Base-by-base conservation (phyloP, 2,797 vertebrate genomes). In the Hydrocynus forskahlii region DNA sequence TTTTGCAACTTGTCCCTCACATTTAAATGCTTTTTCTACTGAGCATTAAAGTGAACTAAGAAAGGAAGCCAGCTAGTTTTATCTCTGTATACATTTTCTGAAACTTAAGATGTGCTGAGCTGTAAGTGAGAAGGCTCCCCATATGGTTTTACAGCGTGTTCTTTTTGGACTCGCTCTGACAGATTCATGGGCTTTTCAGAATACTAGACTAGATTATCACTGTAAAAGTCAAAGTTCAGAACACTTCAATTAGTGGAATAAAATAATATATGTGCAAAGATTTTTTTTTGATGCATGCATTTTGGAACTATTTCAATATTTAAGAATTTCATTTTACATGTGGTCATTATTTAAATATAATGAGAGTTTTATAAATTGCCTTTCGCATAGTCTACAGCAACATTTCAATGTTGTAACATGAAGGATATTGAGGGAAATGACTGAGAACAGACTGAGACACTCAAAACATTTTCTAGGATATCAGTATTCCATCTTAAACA, bases 401-500 rank as follows among this genome's bases (percentile, higher is more conserved):
- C 60, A 43, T 17, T 21, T 19, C 14, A 54, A 1, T 54, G 38
- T 25, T 16, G 0, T 9, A 0, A 38, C 40, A 19, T 80, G 40
- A 70, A 80, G 0, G 17, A 52, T 38, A 23, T n/a, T 83, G 63
- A 66, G 7, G 10, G 23, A 81, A 64, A 62, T 38, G 21, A 17
- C 7, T 35, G 35, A 35, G 35, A 35, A 4, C 35, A 29, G 1
- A 59, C 2, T 81, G 74, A 86, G 79, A 82, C 52, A 79, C 38
- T 79, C 70, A 38, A n/a, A 59, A 76, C 89, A 76, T 79, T 21
- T 35, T 81, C 83, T 71, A 1, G 79, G 85, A 74, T 87, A 74
- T 79, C 86, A 86, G 87, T 91, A 89, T 91, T 91, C 86, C 83
- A 88, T 80, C 82, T 75, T 75, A 75, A 86, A 92, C 94, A 95